phyloP scores from a whole-genome alignment of 2,888 invertebrate species.

The Drosophila atripex region DNA sequence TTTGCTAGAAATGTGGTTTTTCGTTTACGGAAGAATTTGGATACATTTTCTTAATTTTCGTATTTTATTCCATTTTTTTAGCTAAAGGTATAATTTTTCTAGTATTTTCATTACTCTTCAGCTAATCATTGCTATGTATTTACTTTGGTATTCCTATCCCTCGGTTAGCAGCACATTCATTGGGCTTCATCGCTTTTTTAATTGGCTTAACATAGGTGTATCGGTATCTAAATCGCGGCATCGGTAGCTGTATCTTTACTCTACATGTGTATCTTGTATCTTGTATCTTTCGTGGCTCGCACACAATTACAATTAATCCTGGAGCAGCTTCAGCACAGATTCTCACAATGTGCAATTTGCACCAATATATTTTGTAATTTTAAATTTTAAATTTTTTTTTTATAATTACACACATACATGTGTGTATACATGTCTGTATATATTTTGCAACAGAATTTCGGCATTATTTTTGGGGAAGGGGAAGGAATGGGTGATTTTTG shows the following conservation, averaged over 20 bases:
- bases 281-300: slow-evolving; percentile 17
- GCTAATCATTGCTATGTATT: slow-evolving; percentile 58
- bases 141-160: slow-evolving; percentile 18
- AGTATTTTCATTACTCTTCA: slow-evolving; percentile 47
- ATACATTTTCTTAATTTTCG: slow-evolving; percentile 57
- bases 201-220: slow-evolving; percentile 53
- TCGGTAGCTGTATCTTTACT: slow-evolving; percentile 15
- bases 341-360: slow-evolving; percentile 41
- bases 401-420: slow-evolving; percentile 25
- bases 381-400: slow-evolving; percentile 18
- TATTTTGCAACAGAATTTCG: slow-evolving; percentile 50
- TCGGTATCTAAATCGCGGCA: slow-evolving; percentile 26
- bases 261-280: slow-evolving; percentile 17
- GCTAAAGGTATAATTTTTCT: slow-evolving; percentile 75
- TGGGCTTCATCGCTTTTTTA: slow-evolving; percentile 55
- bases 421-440: slow-evolving; percentile 21
- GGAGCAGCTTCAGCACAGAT: slow-evolving; percentile 44
- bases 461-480: slow-evolving; percentile 8
- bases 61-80: slow-evolving; percentile 32
- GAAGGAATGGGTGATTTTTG: background rate
- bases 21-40: slow-evolving; percentile 77
- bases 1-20: slow-evolving; percentile 61
- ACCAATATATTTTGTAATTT: slow-evolving; percentile 20
- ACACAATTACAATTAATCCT: slow-evolving; percentile 23
- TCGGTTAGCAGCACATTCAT: slow-evolving; percentile 33